A percentile compares a stretch with the other conserved stretches of the same genome.
Conservation (phyloP, 2,888 invertebrate genomes). For the Ypsolopha sequella region DNA sequence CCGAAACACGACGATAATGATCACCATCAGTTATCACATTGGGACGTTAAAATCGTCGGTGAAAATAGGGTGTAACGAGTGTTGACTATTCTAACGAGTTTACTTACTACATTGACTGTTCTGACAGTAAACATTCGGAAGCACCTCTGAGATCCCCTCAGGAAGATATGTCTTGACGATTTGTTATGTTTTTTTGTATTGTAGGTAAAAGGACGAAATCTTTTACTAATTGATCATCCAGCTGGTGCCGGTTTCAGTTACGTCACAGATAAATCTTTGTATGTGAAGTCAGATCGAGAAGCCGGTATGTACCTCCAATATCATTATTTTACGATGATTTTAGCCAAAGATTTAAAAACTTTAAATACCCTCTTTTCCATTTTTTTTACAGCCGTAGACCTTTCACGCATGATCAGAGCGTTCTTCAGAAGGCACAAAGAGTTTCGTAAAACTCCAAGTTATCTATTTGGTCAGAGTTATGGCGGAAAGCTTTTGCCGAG, state of each 20-base stretch:
- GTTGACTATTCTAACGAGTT: too few species aligned
- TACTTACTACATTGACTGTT: too few species aligned
- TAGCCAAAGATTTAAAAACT: background rate
- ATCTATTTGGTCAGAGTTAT: conserved; percentile 90
- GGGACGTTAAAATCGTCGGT: too few species aligned
- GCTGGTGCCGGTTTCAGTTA: conserved; percentile 92
- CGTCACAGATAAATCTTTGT: conserved; percentile 58
- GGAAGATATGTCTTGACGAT: too few species aligned
- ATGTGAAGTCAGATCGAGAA: conserved; percentile 40
- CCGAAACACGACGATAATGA: too few species aligned
- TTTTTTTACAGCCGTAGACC: conserved; percentile 76
- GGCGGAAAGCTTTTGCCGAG: conserved; percentile 88
- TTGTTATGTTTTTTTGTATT: conserved; percentile 16
- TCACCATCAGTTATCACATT: too few species aligned
- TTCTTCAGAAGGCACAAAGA: conserved; percentile 77
- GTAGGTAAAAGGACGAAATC: conserved; percentile 80
- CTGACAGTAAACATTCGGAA: too few species aligned
- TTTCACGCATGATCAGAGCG: conserved; percentile 76
- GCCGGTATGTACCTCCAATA: conserved; percentile 42
- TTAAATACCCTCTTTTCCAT: conserved; percentile 11
- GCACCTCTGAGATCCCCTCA: too few species aligned
- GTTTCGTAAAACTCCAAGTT: conserved; percentile 80
- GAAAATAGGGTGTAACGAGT: too few species aligned
- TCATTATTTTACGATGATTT: too few species aligned
- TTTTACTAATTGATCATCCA: conserved; percentile 91